Evolutionary conservation across 2,797 vertebrate genomes (phyloP), one percentile per base, ranked within the genome.

Genomic region (Ptychadena robeensis): DNA sequence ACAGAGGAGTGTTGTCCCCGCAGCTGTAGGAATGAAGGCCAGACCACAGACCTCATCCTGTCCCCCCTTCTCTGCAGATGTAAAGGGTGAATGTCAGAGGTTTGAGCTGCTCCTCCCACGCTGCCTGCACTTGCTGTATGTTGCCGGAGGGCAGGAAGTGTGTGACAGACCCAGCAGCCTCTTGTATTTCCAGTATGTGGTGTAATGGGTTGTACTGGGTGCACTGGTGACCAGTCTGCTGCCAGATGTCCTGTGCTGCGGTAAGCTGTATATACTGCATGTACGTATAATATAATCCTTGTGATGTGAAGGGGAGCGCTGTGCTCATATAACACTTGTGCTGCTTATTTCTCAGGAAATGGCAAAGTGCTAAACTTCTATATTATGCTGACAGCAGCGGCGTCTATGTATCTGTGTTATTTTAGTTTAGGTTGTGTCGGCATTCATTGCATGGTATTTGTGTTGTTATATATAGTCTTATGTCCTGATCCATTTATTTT

Each of bases 121-220:
- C 40, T 57, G 28, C 25, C 9, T 67, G 64, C 64, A 76, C 81
- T 77, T 64, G 81, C 28, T 64, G 9, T n/a, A 28, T 15, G 34
- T 69, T 69, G 78, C 68, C 32, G 1, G 9, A 34, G 70, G 67
- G n/a, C 67, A 70, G 81, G 40, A 79, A 73, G 75, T 73, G 61
- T 73, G 61, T 3, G 34, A 57, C 31, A 69, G 30, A 57, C 31
- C 44, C 34, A 35, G 27, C 38, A 48, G 18, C 35, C 32, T 44
- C 15, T 25, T 31, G 75, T 28, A 28, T 11, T 40, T 66, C 27
- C 35, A 67, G 64, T 35, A 12, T 28, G 61, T 40, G 32, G 25
- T 38, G 74, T 66, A 22, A 28, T 44, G 74, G 27, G 38, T 27
- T 63, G 61, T 9, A 11, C 35, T 25, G 34, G 7, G 67, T 37